These are phyloP conservation scores for Taeniopygia guttata DNA, from an alignment of 2,797 vertebrate genomes.

Conservation along the genomic window DNA sequence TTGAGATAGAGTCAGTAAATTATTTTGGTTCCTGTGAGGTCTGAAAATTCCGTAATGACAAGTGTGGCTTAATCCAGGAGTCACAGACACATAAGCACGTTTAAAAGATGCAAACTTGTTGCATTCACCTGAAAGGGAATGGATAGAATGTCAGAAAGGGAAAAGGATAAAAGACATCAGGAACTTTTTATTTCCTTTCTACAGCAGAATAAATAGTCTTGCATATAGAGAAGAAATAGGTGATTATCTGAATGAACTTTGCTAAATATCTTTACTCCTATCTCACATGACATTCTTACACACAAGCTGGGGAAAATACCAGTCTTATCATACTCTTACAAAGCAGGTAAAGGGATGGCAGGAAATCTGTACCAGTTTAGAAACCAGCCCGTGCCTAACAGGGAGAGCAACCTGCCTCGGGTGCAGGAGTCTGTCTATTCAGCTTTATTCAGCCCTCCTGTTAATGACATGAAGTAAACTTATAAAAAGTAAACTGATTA, in stretches of 20 bases:
- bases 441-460: not conserved
- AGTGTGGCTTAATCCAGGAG: not conserved
- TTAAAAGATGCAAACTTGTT: not conserved
- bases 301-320: rapidly evolving
- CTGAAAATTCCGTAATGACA: not conserved
- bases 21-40: not conserved
- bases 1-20: not conserved
- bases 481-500: conserved; percentile 35
- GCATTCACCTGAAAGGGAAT: not conserved
- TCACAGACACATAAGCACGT: not conserved
- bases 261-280: not conserved
- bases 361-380: not conserved
- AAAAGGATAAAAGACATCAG: not conserved
- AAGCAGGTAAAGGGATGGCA: not conserved
- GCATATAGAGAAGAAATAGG: not conserved
- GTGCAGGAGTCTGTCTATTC: not conserved
- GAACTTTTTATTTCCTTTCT: not conserved
- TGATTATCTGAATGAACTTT: not conserved
- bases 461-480: not conserved
- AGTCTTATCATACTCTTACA: not conserved
- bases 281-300: not conserved
- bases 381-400: not conserved
- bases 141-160: not conserved
- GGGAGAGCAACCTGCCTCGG: not conserved
- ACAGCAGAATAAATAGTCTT: not conserved